Evolutionary conservation across 2,888 invertebrate genomes (phyloP), one percentile per base, ranked within the genome.

Genomic region (Hypomecis punctinalis): DNA sequence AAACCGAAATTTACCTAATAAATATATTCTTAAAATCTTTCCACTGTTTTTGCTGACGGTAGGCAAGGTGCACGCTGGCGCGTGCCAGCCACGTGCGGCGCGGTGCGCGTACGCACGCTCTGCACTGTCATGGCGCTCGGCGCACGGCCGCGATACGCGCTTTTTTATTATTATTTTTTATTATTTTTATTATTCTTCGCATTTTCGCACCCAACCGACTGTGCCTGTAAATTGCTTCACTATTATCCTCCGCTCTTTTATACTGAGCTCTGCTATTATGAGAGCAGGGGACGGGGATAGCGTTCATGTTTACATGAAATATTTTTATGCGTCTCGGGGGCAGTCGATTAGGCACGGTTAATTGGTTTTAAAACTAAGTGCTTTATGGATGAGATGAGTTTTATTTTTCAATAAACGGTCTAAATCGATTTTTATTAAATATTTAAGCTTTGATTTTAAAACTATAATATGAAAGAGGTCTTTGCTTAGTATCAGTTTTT

Each of bases 41-140:
- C 35, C 36, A 33, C 23, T 62, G 8, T 51, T 79, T 86, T 66
- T 90, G 85, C 80, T 33, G 75, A 79, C 89, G 52, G 72, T 91
- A 82, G 9, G 78, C 82, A 90, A 91, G 91, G 91, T 91, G 89
- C 86, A 81, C 76, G 76, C 66, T 68, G 80, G 81, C 87, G 82
- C 88, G 81, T 84, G 86, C 64, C 81, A 7, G 80, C 61, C 85
- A 78, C 84, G 87, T 88, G 90, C 86, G 84, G 5, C 23, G 23
- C 46, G 10, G 39, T 56, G 56, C 56, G 56, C 85, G 76, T 80
- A 80, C 81, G 76, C 76, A 71, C 5, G 73, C 77, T 78, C 81
- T 86, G 88, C 85, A 75, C 86, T 89, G 90, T 91, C 91, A 91
- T 85, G 88, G 86, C 86, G 69, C 65, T 57, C 85, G 88, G 86